Evolutionary conservation across 2,113 vertebrate genomes (phyloP).

Genomic region (Tursiops truncatus): DNA sequence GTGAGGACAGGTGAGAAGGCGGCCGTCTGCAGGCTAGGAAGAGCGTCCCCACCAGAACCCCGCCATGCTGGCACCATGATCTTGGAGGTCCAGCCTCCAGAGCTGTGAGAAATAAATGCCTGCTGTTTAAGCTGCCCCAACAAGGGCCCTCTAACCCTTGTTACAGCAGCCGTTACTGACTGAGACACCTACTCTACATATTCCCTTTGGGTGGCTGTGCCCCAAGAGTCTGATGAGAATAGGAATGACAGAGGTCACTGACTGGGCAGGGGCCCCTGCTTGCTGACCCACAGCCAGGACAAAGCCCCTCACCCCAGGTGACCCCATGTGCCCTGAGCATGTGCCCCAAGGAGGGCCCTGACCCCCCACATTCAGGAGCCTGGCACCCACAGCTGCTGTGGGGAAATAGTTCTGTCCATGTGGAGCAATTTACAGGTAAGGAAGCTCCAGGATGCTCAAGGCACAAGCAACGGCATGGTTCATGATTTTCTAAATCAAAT

Average conservation of each 20-base stretch:
- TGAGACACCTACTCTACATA: background rate
- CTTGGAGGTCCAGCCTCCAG: background rate
- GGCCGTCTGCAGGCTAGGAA: background rate
- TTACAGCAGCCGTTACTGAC: background rate
- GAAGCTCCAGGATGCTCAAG: background rate
- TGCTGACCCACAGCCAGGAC: rapidly evolving
- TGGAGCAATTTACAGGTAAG: no score
- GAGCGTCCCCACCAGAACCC: background rate
- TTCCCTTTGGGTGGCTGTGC: background rate
- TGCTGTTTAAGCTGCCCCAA: rapidly evolving
- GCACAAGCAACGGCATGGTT: rapidly evolving
- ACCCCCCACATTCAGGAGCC: background rate
- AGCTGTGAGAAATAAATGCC: no score
- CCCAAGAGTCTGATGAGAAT: no score
- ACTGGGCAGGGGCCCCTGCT: background rate
- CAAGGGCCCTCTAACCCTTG: no score
- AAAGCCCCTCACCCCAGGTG: background rate
- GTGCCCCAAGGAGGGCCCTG: rapidly evolving
- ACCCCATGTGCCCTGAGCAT: rapidly evolving
- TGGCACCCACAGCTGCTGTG: no score
- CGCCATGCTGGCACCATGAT: rapidly evolving
- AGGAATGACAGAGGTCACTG: background rate
- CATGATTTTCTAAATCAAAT: background rate
- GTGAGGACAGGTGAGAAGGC: background rate
- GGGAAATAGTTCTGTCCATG: no score